These are phyloP conservation scores for Chamaetylas fuelleborni DNA, from an alignment of 2,113 vertebrate genomes.

Conservation along the genomic window DNA sequence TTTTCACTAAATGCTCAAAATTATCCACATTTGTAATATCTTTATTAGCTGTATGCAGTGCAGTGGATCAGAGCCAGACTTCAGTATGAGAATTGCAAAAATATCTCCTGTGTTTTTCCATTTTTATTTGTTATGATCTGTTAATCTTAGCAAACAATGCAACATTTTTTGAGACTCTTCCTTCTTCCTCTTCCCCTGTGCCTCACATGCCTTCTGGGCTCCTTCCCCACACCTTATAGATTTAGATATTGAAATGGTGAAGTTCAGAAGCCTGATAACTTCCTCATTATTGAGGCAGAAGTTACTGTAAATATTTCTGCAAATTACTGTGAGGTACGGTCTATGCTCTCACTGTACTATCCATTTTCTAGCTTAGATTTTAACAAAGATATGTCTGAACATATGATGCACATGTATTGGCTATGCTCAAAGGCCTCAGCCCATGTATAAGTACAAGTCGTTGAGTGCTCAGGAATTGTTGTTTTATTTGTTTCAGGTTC, in stretches of 20 bases:
- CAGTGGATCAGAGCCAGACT: background rate
- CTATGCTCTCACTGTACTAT: background rate
- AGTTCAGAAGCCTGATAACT: background rate
- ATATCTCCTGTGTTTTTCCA: background rate
- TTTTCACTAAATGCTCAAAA: background rate
- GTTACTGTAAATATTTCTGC: background rate
- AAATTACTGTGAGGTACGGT: background rate
- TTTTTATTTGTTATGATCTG: background rate
- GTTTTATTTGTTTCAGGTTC: background rate
- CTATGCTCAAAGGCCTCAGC: background rate
- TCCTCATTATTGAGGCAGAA: background rate
- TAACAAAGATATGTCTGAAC: background rate
- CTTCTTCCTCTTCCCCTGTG: background rate
- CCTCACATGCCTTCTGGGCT: background rate
- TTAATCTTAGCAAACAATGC: background rate
- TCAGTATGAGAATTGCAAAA: background rate
- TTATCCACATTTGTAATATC: background rate
- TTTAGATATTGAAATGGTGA: background rate
- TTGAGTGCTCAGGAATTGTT: background rate
- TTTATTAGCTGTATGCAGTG: background rate
- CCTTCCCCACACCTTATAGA: background rate
- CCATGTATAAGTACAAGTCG: background rate
- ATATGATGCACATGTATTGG: accelerated
- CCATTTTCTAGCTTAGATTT: background rate
- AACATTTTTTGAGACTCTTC: background rate